Evolutionary conservation across 2,888 invertebrate genomes (phyloP), one percentile per base, ranked within the genome.

Genomic region (Griposia aprilina): DNA sequence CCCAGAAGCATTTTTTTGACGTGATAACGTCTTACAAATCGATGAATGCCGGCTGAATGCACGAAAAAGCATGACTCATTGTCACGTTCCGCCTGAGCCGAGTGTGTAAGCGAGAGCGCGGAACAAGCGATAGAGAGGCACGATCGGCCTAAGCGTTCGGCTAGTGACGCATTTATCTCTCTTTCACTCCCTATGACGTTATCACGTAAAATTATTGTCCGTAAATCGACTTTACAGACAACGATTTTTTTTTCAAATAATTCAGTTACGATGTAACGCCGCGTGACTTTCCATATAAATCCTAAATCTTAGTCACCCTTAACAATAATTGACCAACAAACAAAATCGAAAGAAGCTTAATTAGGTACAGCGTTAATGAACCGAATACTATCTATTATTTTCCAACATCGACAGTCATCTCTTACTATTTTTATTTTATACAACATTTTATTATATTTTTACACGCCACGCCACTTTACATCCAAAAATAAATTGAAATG

Each of bases 391-490:
- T 90, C 90, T 92, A 90, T 90, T 87, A 90, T 80, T 86, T 87
- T 84, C 89, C 89, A 95, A 94, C 93, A 93, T 91, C 90, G 93
- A 94, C 95, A 95, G 94, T 95, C 90, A 84, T 88, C 92, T 91
- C 92, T 94, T 93, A 94, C 92, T 94, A 94, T 93, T 93, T 89
- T 93, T 92, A 93, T 93, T 95, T 95, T 95, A 90, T 95, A 95
- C 94, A 95, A 91, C 90, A 91, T 89, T 92, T 91, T 90, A 90
- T 86, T 89, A 60, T 88, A 91, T 92, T 93, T 93, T 94, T 95
- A 95, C 92, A 95, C 91, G 91, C 90, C 92, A 95, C 91, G 90
- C 90, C 90, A 90, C 92, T 94, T 94, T 94, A 95, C 92, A 94
- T 86, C 90, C 90, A 85, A 89, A 92, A 90, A 82, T 75, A 69